Conservation (phyloP, 2,888 invertebrate species). For the Leptogaster cylindrica region DNA sequence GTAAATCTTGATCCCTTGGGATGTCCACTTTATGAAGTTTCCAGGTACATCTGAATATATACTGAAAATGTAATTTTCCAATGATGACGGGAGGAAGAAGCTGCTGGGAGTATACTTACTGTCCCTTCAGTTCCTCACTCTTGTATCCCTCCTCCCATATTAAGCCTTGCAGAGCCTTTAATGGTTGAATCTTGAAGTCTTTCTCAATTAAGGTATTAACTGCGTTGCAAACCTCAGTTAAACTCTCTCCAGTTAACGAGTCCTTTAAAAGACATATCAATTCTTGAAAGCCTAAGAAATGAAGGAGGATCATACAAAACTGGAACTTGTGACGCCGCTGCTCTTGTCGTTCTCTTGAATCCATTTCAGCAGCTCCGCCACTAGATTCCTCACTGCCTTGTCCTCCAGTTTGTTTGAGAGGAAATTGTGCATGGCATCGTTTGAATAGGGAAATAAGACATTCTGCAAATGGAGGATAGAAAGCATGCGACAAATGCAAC, state of each 20-base stretch:
- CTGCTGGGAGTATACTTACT: slow-evolving; percentile 75
- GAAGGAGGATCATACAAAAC: too few species aligned
- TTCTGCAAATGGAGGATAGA: slow-evolving; percentile 65
- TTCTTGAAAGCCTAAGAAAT: too few species aligned
- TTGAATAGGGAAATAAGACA: slow-evolving; percentile 77
- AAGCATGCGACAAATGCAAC: background rate
- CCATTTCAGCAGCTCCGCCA: background rate
- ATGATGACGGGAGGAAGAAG: background rate
- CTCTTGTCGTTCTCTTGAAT: background rate
- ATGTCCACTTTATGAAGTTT: slow-evolving; percentile 75
- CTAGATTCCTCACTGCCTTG: too few species aligned
- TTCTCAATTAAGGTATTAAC: slow-evolving; percentile 82
- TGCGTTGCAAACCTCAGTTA: slow-evolving; percentile 71
- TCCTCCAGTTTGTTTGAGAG: too few species aligned
- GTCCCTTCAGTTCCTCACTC: slow-evolving; percentile 78
- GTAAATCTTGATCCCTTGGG: slow-evolving; percentile 73
- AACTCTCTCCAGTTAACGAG: slow-evolving; percentile 63
- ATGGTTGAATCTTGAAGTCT: slow-evolving; percentile 78
- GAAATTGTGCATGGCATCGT: slow-evolving; percentile 73
- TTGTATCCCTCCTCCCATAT: slow-evolving; percentile 88
- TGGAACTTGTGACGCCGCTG: too few species aligned
- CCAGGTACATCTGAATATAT: slow-evolving; percentile 84
- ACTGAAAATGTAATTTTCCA: slow-evolving; percentile 64
- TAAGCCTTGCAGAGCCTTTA: slow-evolving; percentile 89
- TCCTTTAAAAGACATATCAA: too few species aligned